phyloP scores from a whole-genome alignment of 2,888 invertebrate species.

The Coleophora deauratella region DNA sequence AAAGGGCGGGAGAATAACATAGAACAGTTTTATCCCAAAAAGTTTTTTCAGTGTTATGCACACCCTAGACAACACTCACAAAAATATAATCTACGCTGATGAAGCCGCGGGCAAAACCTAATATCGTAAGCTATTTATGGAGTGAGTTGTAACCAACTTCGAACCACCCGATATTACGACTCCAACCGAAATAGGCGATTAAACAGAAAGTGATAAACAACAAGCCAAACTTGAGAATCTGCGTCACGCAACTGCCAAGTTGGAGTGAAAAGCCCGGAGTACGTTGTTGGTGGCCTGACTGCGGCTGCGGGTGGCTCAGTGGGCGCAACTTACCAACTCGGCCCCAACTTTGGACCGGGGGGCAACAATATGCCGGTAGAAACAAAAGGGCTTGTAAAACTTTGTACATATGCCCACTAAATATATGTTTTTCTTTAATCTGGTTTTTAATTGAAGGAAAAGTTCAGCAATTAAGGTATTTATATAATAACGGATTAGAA shows the following conservation, averaged over 20 bases:
- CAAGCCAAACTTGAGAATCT: constrained; percentile 51
- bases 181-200: constrained; percentile 30
- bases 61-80: too few relatives aligned
- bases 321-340: constrained; percentile 43
- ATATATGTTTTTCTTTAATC: too few relatives aligned
- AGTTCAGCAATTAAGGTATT: too few relatives aligned
- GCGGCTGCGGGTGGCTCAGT: constrained; percentile 60
- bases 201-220: constrained; percentile 48
- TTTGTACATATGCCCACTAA: constrained; percentile 25
- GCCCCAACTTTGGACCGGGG: constrained; percentile 42
- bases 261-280: constrained; percentile 53
- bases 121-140: too few relatives aligned
- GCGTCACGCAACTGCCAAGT: constrained; percentile 56
- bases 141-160: too few relatives aligned
- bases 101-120: too few relatives aligned
- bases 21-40: too few relatives aligned
- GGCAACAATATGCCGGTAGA: constrained; percentile 49
- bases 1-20: too few relatives aligned
- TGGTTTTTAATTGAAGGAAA: too few relatives aligned
- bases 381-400: constrained; percentile 55
- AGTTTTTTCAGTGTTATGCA: too few relatives aligned
- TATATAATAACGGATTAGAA: too few relatives aligned
- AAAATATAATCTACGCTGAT: too few relatives aligned
- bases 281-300: constrained; percentile 61
- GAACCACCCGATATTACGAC: constrained; percentile 13